Evolutionary conservation across 1,140 invertebrate species (phyloP).

Genomic region (Planococcus citri): DNA sequence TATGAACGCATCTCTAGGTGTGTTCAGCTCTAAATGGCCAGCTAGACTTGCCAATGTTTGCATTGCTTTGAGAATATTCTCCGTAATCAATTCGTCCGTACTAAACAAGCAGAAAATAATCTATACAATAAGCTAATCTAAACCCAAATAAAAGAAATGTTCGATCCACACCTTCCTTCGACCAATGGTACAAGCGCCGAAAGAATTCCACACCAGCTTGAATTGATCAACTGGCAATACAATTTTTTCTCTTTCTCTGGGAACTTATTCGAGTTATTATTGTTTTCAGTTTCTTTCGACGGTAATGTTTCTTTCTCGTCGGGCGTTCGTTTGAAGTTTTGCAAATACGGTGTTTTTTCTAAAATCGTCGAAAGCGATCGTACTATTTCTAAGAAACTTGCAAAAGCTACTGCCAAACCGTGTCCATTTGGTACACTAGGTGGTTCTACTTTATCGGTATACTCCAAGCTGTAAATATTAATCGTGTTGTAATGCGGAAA

Average conservation of each 20-base stretch:
- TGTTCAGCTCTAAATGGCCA: conserved; percentile 56
- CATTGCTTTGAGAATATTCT: conserved; percentile 80
- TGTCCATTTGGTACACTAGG: conserved; percentile 86
- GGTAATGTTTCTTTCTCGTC: conserved; percentile 11
- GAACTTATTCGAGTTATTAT: conserved; percentile 34
- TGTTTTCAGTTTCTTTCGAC: conserved; percentile 26
- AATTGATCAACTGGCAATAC: conserved; percentile 71
- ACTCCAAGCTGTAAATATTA: conserved; percentile 64
- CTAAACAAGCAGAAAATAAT: conserved; percentile 37
- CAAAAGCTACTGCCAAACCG: conserved; percentile 86
- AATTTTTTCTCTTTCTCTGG: conserved; percentile 41
- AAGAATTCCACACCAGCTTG: conserved; percentile 87
- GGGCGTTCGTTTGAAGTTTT: conserved; percentile 28
- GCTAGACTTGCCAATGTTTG: conserved; percentile 73
- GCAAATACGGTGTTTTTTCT: conserved; percentile 41
- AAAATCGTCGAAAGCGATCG: conserved; percentile 59
- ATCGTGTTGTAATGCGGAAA: neutral
- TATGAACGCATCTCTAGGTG: conserved; percentile 80
- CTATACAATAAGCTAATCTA: neutral
- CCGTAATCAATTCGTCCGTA: conserved; percentile 78
- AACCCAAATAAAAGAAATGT: neutral
- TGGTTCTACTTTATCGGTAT: conserved; percentile 89
- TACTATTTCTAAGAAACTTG: conserved; percentile 78
- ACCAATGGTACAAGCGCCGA: conserved; percentile 81
- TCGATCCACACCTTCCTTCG: conserved; percentile 60